phyloP scores from a whole-genome alignment of 2,888 invertebrate genomes.

The Macrophya annulata region DNA sequence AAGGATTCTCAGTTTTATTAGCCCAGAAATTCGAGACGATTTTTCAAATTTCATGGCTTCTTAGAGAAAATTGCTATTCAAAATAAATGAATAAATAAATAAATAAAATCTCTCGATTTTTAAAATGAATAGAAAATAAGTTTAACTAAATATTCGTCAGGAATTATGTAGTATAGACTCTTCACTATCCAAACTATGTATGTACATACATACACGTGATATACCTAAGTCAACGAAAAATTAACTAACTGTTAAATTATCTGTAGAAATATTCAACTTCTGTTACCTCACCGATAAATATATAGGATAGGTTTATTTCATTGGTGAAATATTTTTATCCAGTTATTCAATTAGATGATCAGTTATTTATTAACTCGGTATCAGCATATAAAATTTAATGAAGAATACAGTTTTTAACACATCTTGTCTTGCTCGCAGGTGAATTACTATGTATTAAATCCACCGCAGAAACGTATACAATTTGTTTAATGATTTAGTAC shows the following conservation, averaged over 20 bases:
- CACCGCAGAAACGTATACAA: not conserved
- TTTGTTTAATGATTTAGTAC: not conserved
- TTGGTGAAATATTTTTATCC: not conserved
- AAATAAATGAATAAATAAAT: too few relatives aligned
- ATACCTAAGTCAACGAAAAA: not conserved
- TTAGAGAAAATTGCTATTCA: not conserved
- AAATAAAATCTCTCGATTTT: not conserved
- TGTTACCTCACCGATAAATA: constrained; percentile 4
- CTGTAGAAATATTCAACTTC: not conserved
- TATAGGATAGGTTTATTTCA: not conserved
- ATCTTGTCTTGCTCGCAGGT: not conserved
- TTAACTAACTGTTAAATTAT: not conserved
- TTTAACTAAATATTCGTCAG: not conserved
- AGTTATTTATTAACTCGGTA: not conserved
- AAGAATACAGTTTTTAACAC: constrained; percentile 17
- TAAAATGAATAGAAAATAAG: not conserved
- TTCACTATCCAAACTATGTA: too few relatives aligned
- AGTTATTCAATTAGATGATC: constrained; percentile 6
- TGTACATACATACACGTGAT: too few relatives aligned
- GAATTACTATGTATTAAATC: constrained; percentile 15
- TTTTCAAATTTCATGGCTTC: constrained; percentile 8
- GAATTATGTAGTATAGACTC: too few relatives aligned
- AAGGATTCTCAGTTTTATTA: not conserved
- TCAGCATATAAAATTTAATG: not conserved
- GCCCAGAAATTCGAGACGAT: not conserved